Base-by-base conservation (phyloP, 2,113 vertebrate species). In the Castor canadensis region DNA sequence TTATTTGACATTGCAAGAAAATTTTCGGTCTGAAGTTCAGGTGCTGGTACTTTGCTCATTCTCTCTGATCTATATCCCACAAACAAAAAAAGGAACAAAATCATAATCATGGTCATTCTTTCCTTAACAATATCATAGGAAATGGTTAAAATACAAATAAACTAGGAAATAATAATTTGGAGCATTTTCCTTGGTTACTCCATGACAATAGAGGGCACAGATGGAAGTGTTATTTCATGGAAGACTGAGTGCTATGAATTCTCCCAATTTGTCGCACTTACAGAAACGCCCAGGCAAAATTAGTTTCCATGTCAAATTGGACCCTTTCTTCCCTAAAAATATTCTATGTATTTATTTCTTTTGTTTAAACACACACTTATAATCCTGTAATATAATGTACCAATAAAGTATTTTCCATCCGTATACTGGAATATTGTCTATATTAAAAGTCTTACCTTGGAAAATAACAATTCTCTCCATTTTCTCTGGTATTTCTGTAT, bases 201-300 rank as follows among this genome's bases (percentile, higher is more conserved):
- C 30, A 10, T 91, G 83, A 69, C 69, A 95, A 81, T 7, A 81
- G 45, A 97, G 43, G 89, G 45, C 43, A 89, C 30, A 87, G 84
- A 87, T 75, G 56, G n/a, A 96, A 96, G 43, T 80, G n/a, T 94
- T 76, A 85, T 93, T 97, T 97, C 94, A 75, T 49, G 9, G 89
- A 89, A 89, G 84, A 24, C 54, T 89, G 81, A 97, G 45, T 58
- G 62, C 81, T 93, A 7, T 82, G 88, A 95, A 58, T 89, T 89
- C 80, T 52, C 45, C 94, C 90, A 47, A 30, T 92, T 87, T 94
- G 67, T 80, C 66, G 17, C 38, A 81, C 40, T 95, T 94, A 66
- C 49, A 80, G 79, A 97, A 96, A 92, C 88, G 93, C 8, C 75
- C 66, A 32, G 49, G 35, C 0, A 93, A 91, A 75, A 93, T 43